Evolutionary conservation across 2,888 invertebrate species (phyloP).

Genomic region (Crocallis elinguaria): DNA sequence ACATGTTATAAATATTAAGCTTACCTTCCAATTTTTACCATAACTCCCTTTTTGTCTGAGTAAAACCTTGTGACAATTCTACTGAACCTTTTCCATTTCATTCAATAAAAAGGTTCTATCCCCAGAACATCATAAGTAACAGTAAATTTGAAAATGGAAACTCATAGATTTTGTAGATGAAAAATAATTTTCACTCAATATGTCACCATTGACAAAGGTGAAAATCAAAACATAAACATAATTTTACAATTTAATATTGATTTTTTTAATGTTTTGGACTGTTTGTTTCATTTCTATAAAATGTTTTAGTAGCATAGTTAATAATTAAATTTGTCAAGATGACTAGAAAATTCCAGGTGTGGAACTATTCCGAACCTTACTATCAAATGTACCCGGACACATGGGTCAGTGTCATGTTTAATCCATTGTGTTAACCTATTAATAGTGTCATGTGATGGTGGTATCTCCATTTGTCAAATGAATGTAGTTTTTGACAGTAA

Average conservation of each 20-base stretch:
- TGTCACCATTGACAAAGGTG: conserved; percentile 76
- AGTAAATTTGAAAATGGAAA: conserved; percentile 33
- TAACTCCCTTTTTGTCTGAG: too few species aligned
- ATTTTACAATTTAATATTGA: conserved; percentile 59
- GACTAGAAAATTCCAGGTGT: conserved; percentile 83
- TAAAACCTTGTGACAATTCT: too few species aligned
- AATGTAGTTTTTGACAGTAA: too few species aligned
- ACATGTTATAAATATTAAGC: too few species aligned
- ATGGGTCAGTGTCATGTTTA: conserved; percentile 55
- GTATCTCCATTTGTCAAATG: too few species aligned
- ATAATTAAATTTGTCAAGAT: conserved; percentile 62
- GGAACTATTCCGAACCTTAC: conserved; percentile 81
- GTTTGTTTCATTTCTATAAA: conserved; percentile 60
- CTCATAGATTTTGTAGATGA: conserved; percentile 43
- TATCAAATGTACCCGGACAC: conserved; percentile 82
- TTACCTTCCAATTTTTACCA: too few species aligned
- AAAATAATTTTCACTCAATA: conserved; percentile 68
- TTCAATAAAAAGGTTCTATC: conserved; percentile 8
- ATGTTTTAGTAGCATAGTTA: conserved; percentile 63
- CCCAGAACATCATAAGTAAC: neutral
- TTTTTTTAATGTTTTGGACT: conserved; percentile 63
- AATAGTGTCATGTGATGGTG: neutral
- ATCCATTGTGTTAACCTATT: neutral
- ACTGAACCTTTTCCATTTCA: conserved; percentile 6
- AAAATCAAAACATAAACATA: conserved; percentile 70